Evolutionary conservation across 2,888 invertebrate genomes (phyloP), one percentile per base, ranked within the genome.

Genomic region (Eledona agricola): DNA sequence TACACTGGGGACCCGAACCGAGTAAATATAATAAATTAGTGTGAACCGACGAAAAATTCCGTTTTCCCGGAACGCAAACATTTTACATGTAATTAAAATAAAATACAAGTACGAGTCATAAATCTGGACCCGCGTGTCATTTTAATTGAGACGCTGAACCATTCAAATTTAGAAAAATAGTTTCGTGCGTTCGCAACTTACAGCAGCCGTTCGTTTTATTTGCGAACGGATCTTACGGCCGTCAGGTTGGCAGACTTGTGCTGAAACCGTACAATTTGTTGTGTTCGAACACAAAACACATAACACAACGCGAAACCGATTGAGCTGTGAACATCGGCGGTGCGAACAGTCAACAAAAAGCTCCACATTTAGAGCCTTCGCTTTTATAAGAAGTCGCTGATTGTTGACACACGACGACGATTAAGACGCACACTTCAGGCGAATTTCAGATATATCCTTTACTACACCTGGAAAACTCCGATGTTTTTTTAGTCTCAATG

Each of bases 361-460:
- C 23, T 45, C 31, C 16, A 40, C 54, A 22, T 26, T 23, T 15
- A 23, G 16, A 28, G 25, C 25, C 29, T 32, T 23, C 16, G 49
- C 50, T 54, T 54, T 54, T 54, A 54, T 54, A 54, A 43, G 50
- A 54, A 50, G 32, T n/a, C 43, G 50, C 17, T 43, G 49, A 53
- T 53, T 53, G 49, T 49, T 52, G 43, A 47, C 47, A 47, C 9
- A 35, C 46, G 26, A 35, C 37, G 34, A 37, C 47, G 37, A 35
- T 26, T 15, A 20, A 25, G 7, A 13, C 28, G 31, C 20, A 28
- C 28, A 47, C 47, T 47, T 19, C 6, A 29, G 23, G 19, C 28
- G 17, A 34, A 32, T 32, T 5, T 15, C 13, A 26, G 25, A 46
- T 34, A 35, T 46, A 47, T 29, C 37, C 37, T 9, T 13, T n/a